Base-by-base conservation (phyloP, 1,140 invertebrate species). In the Aphelinus atriplicis region DNA sequence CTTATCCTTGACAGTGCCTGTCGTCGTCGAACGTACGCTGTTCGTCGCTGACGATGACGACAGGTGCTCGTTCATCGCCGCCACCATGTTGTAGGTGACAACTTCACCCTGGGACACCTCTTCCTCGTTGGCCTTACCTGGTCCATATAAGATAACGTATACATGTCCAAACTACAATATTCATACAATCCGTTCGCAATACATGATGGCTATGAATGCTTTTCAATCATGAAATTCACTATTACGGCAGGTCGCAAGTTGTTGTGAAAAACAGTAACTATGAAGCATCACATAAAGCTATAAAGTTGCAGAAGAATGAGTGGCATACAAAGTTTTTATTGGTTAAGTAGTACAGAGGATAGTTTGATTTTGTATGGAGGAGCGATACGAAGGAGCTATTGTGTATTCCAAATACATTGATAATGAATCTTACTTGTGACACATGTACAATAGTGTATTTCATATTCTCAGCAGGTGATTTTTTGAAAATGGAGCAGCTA, bases 61-160 rank as follows among this genome's bases (percentile, higher is more conserved):
- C 81, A 85, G 81, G 79, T 87, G 85, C 75, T 87, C 87, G 81
- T 86, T 88, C 85, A 87, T 86, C 80, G 87, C 87, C 80, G 87
- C 86, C 81, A 88, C 87, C 87, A 88, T 88, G 83, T 86, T 84
- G 82, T 80, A 79, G 71, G 79, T 77, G 64, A 76, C 76, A 68
- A 48, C 62, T 60, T 74, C 79, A 67, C 76, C 74, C 68, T 56
- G 5, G 53, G 60, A 68, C 56, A 73, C 78, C 68, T 80, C 78
- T 66, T 81, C 77, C 67, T 78, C 77, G n/a, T 79, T 76, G 4
- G 66, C 65, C 60, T 74, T 73, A 73, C 64, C 71, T 73, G 43
- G 43, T 61, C 57, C 47, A 73, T 53, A 6, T 51, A 58, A 58
- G 50, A 65, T 45, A 65, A 58, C 50, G n/a, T 63, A 1, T 57